Conservation (phyloP, 2,113 vertebrate genomes). For the Laterallus jamaicensis region DNA sequence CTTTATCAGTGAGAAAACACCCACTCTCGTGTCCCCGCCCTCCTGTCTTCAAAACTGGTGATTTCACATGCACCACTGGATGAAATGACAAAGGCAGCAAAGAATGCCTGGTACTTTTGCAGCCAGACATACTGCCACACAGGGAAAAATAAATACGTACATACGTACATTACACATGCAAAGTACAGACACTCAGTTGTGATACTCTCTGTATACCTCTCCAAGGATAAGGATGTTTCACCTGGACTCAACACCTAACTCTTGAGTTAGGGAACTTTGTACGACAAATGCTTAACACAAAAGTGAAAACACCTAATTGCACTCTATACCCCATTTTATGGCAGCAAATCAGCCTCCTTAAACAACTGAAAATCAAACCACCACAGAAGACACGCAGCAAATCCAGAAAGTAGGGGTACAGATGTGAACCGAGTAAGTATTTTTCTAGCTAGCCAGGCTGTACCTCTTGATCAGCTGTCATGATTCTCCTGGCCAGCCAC, state of each 20-base stretch:
- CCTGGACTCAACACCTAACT: not conserved
- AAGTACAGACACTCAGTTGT: not conserved
- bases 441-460: not conserved
- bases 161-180: too few species aligned
- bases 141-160: not conserved
- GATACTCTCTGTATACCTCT: not conserved
- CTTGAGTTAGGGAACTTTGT: not conserved
- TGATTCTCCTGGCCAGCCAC: not conserved
- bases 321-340: not conserved
- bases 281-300: not conserved
- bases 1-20: not conserved
- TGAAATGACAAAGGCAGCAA: not conserved
- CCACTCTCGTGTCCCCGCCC: not conserved
- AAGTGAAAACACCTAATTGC: not conserved
- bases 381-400: not conserved
- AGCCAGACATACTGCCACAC: not conserved
- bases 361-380: not conserved
- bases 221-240: not conserved
- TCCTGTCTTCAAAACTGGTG: not conserved
- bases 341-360: not conserved
- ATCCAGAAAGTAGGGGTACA: not conserved
- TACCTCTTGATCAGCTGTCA: not conserved
- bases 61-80: not conserved
- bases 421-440: not conserved
- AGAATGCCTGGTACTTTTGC: not conserved